Evolutionary conservation across 1,140 invertebrate genomes (phyloP).

Genomic region (Drosophila neocordata): DNA sequence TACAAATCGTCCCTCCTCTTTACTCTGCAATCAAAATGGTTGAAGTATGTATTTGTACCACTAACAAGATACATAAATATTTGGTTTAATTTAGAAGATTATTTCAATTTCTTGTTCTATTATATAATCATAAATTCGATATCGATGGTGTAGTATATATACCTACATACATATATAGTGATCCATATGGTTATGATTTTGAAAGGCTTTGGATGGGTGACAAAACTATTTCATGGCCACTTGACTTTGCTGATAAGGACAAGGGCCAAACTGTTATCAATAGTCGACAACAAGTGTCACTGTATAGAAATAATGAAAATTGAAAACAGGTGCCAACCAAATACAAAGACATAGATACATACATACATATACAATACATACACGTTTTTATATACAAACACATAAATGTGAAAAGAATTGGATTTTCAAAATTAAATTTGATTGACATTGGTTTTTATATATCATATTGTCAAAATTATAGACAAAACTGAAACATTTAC

Average conservation of each 20-base stretch:
- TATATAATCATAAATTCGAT: conserved; percentile 45
- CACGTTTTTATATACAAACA: too few relatives aligned
- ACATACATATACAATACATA: too few relatives aligned
- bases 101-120: conserved; percentile 27
- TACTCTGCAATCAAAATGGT: conserved; percentile 40
- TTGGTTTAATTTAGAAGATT: background rate
- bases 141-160: conserved; percentile 16
- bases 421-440: too few relatives aligned
- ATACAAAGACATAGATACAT: background rate
- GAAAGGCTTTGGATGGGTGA: conserved; percentile 2
- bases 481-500: background rate
- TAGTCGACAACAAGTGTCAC: conserved; percentile 9
- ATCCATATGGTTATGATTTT: conserved; percentile 2
- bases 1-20: background rate
- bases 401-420: too few relatives aligned
- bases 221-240: conserved; percentile 34
- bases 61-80: too few relatives aligned
- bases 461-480: background rate
- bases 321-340: background rate
- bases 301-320: background rate
- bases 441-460: too few relatives aligned
- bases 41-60: conserved; percentile 42
- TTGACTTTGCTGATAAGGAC: conserved; percentile 16
- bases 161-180: too few relatives aligned
- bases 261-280: conserved; percentile 17